Base-by-base conservation (phyloP, 2,888 invertebrate genomes). In the Asteroscopus sphinx region DNA sequence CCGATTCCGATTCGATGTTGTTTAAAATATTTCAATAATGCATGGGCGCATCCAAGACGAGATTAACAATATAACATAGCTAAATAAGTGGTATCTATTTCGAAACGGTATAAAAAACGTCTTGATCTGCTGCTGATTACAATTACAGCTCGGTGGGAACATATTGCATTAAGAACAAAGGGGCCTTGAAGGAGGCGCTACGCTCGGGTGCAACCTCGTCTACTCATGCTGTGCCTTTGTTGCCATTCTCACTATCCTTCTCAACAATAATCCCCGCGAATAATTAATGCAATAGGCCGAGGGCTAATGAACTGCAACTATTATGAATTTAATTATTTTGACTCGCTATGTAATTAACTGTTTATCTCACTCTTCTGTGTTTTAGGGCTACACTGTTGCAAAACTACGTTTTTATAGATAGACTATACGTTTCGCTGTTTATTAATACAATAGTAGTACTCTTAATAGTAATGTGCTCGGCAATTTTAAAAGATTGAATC, bases 81-180 rank as follows among this genome's bases (percentile, higher is more conserved):
- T 71, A 73, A 80, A 67, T 70, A 41, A 65, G 47, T 66, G 48
- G 75, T 64, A 60, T 68, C 63, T 76, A 65, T 83, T 83, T 83
- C 84, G 84, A 86, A 88, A 86, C 76, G 73, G 65, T 82, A 87
- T 82, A 83, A 88, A 65, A 85, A 86, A 83, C 82, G 75, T 82
- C 83, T 87, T 81, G 86, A 86, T 87, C 83, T 79, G 79, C 77
- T 77, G 81, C 81, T 87, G 87, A 89, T 90, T 87, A 86, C 83
- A 86, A 85, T 88, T 87, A 88, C 85, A 79, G 82, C 81, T 87
- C 83, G 86, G 89, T 92, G 91, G 87, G 92, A 92, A 92, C 78
- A 84, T 81, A 85, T 84, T 87, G 87, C 85, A 83, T 84, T 84
- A 83, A 85, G 83, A 89, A 92, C 89, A 89, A 91, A 87, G 88